Percentiles rank a stretch among this genome's conserved stretches.
These are phyloP conservation scores for Drosophila affinis DNA, from an alignment of 2,888 invertebrate species.

Conservation along the genomic window DNA sequence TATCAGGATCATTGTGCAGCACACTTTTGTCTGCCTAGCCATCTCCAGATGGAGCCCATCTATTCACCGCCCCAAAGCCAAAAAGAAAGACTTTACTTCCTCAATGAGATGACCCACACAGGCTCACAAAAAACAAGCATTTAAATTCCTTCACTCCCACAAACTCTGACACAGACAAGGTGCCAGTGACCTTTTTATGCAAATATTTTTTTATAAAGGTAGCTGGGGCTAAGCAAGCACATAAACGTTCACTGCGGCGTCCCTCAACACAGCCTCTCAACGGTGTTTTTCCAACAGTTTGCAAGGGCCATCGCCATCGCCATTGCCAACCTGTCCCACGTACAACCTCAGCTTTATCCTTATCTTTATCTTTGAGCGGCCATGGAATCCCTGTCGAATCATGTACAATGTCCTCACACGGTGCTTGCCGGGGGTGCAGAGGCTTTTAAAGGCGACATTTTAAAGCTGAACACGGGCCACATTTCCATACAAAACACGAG, in stretches of 20 bases:
- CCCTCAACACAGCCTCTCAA: background rate
- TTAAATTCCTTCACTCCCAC: background rate
- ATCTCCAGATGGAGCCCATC: no score
- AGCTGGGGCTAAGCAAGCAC: constrained; percentile 35
- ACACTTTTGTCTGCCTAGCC: no score
- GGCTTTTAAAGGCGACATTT: constrained; percentile 8
- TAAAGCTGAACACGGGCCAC: background rate
- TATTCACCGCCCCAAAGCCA: no score
- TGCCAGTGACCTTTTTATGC: constrained; percentile 83
- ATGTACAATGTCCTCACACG: constrained; percentile 7
- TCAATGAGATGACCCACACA: constrained; percentile 31
- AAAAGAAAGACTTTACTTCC: constrained; percentile 28
- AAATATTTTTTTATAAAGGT: constrained; percentile 78
- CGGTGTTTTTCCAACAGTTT: constrained; percentile 1
- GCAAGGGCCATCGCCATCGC: constrained; percentile 7
- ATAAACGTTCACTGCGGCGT: constrained; percentile 44
- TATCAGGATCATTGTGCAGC: no score
- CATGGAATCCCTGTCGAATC: constrained; percentile 29
- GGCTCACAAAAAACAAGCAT: background rate
- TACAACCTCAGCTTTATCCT: constrained; percentile 27
- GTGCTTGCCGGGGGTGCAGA: background rate
- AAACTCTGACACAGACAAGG: constrained; percentile 44
- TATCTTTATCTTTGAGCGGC: constrained; percentile 51
- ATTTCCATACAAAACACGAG: background rate
- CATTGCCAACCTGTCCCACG: constrained; percentile 13